Evolutionary conservation across 2,888 invertebrate species (phyloP), one percentile per base, ranked within the genome.

Genomic region (Drosophila tanythrix): DNA sequence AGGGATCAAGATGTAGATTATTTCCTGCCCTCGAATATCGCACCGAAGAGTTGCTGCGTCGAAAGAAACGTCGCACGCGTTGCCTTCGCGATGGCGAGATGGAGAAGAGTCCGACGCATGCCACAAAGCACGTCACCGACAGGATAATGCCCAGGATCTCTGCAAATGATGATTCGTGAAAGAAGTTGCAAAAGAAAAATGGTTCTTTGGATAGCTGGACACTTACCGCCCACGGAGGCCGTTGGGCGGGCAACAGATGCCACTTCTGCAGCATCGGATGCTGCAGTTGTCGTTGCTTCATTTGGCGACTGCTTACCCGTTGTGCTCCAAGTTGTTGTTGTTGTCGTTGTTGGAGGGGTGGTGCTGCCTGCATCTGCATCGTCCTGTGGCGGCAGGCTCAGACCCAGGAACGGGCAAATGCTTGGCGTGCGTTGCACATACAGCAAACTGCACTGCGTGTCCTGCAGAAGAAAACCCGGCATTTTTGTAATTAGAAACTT

Each of bases 341-440:
- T 67, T 10, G 58, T 59, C 55, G 60, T 68, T n/a, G 55, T 57
- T 18, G 43, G 60, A n/a, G 43, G 67, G 46, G 53, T 68, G 18
- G n/a, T 52, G 55, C 51, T 67, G 46, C 53, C 50, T 25, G 38
- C 50, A 15, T 38, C 56, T 0, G 8, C 52, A 50, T 51, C 63
- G 56, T 76, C 69, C 50, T 70, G 52, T 15, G 59, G 64, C 53
- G 76, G 68, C 43, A n/a, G 67, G n/a, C 29, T 70, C 27, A 92
- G 77, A 21, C 92, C 91, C 60, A 93, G 81, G 59, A 93, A 92
- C 36, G 85, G 81, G 69, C 93, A 93, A 78, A 93, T 92, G 79
- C 90, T 91, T 27, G 93, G 91, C 38, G 92, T 92, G 48, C 87
- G 90, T 71, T 92, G 93, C 53, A 88, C 91, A 71, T 92, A 88